Evolutionary conservation across 2,797 vertebrate genomes (phyloP).

Genomic region (Serranus cabrilla): DNA sequence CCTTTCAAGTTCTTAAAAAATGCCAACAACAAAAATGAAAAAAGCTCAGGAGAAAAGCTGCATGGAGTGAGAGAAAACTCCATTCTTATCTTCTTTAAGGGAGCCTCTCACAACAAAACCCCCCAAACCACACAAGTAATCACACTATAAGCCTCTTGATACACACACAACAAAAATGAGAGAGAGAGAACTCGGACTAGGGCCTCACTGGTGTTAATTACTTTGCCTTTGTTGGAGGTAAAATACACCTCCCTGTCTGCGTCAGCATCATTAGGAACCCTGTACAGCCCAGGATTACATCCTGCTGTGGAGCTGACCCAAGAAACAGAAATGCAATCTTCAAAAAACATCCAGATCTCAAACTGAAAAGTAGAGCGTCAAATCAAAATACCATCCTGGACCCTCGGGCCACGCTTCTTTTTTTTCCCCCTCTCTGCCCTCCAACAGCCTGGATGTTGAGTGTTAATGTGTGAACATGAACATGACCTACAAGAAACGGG

Average conservation of each 20-base stretch:
- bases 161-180: slow-evolving; percentile 34
- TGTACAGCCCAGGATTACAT: slow-evolving; percentile 32
- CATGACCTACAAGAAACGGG: slow-evolving; percentile 55
- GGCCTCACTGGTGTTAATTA: slow-evolving; percentile 64
- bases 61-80: slow-evolving; percentile 32
- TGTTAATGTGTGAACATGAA: slow-evolving; percentile 73
- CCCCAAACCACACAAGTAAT: slow-evolving; percentile 62
- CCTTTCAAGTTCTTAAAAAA: slow-evolving; percentile 39
- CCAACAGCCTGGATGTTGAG: slow-evolving; percentile 58
- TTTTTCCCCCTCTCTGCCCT: slow-evolving; percentile 34
- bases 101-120: slow-evolving; percentile 49
- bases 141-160: slow-evolving; percentile 47
- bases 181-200: slow-evolving; percentile 17
- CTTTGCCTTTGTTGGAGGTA: slow-evolving; percentile 53
- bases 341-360: slow-evolving; percentile 44
- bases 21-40: slow-evolving; percentile 37
- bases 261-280: slow-evolving; percentile 57
- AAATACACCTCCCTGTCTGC: slow-evolving; percentile 49
- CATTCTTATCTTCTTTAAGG: slow-evolving; percentile 56
- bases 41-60: slow-evolving; percentile 38
- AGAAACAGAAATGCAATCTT: slow-evolving; percentile 19
- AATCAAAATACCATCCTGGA: slow-evolving; percentile 51
- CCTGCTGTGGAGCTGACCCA: slow-evolving; percentile 6
- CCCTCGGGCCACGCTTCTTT: slow-evolving; percentile 30
- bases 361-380: slow-evolving; percentile 57